Conservation (phyloP, 2,888 invertebrate genomes). For the Parochlus steinenii region DNA sequence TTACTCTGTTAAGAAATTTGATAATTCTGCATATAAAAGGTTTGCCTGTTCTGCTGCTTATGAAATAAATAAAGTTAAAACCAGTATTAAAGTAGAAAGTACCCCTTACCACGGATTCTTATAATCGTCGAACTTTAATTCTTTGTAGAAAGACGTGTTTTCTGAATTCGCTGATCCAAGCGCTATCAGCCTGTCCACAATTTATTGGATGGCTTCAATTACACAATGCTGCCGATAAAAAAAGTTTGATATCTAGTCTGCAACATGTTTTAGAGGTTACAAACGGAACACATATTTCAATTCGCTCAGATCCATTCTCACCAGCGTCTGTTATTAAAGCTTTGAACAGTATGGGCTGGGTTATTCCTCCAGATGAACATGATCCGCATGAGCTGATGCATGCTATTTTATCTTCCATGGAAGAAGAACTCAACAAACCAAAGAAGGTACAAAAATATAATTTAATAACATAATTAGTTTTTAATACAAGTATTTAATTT, state of each 20-base stretch:
- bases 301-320: constrained; percentile 39
- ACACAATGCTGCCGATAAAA: constrained; percentile 40
- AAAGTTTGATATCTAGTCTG: constrained; percentile 56
- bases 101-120: too few relatives aligned
- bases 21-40: too few relatives aligned
- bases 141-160: constrained; percentile 75
- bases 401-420: constrained; percentile 73
- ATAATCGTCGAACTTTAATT: too few relatives aligned
- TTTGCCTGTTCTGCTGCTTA: too few relatives aligned
- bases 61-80: too few relatives aligned
- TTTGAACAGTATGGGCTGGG: constrained; percentile 60
- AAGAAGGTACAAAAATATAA: constrained; percentile 19
- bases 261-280: constrained; percentile 58
- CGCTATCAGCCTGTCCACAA: constrained; percentile 70
- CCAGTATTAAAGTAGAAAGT: too few relatives aligned
- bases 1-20: too few relatives aligned
- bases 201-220: constrained; percentile 69
- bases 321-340: constrained; percentile 56
- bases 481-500: background rate
- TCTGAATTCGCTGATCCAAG: constrained; percentile 79
- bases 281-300: constrained; percentile 52
- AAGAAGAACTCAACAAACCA: constrained; percentile 52
- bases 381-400: constrained; percentile 90
- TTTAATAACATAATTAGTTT: background rate
- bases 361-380: constrained; percentile 76